These are phyloP conservation scores for Xestia c-nigrum DNA, from an alignment of 2,888 invertebrate species.

Conservation along the genomic window DNA sequence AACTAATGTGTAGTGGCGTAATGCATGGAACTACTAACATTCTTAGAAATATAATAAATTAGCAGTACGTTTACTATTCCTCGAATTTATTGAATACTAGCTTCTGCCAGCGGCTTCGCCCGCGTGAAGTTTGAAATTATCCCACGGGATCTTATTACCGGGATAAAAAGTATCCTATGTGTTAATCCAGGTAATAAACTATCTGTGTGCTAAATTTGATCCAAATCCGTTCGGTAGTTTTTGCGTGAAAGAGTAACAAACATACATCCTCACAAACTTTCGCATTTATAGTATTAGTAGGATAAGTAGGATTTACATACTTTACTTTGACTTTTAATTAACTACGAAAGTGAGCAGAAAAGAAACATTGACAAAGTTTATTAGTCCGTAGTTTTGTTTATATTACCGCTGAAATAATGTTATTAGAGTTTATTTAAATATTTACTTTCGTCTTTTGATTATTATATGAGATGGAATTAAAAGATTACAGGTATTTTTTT, in stretches of 20 bases:
- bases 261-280: too few species aligned
- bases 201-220: too few species aligned
- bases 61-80: not conserved
- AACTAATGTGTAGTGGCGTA: not conserved
- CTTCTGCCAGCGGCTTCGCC: too few species aligned
- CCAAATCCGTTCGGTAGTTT: too few species aligned
- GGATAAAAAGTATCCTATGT: too few species aligned
- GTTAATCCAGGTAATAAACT: too few species aligned
- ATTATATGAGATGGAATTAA: too few species aligned
- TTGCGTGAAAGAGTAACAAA: too few species aligned
- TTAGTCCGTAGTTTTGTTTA: not conserved
- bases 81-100: not conserved
- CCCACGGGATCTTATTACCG: too few species aligned
- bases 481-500: not conserved
- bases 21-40: not conserved
- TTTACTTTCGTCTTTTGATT: not conserved
- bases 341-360: not conserved
- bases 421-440: not conserved
- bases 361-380: not conserved
- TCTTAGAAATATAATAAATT: conserved; percentile 7
- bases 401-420: not conserved
- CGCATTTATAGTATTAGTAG: too few species aligned
- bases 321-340: not conserved
- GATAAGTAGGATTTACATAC: too few species aligned
- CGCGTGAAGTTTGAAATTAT: too few species aligned